Evolutionary conservation across 2,113 vertebrate genomes (phyloP).

Genomic region (Leptobrachium leishanense): DNA sequence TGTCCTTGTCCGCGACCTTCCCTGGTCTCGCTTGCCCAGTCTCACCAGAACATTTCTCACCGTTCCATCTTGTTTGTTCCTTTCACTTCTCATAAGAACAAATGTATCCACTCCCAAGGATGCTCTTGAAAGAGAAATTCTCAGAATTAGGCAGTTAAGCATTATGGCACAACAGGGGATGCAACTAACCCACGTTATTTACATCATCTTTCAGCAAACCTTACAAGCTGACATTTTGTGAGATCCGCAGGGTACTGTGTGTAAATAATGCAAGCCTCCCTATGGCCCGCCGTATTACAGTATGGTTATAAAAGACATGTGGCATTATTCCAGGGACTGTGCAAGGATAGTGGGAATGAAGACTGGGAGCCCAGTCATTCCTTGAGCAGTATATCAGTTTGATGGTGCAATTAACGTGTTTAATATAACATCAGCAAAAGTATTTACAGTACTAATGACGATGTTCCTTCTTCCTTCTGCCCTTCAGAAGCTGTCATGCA

Average conservation of each 20-base stretch:
- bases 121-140: constrained; percentile 44
- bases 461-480: constrained; percentile 45
- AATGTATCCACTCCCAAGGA: constrained; percentile 44
- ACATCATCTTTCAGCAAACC: constrained; percentile 43
- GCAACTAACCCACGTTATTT: constrained; percentile 41
- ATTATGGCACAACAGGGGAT: constrained; percentile 40
- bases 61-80: constrained; percentile 26
- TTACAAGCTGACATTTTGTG: constrained; percentile 41
- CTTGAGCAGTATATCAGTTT: constrained; percentile 5
- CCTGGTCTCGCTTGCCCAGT: constrained; percentile 22
- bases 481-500: constrained; percentile 49
- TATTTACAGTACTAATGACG: constrained; percentile 33
- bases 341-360: constrained; percentile 2
- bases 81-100: constrained; percentile 37
- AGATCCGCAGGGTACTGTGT: constrained; percentile 39
- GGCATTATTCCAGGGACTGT: constrained; percentile 6
- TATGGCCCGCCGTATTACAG: constrained; percentile 19
- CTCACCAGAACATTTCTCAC: constrained; percentile 18
- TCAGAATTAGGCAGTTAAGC: constrained; percentile 35
- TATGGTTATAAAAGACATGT: constrained; percentile 32
- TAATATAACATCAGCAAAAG: constrained; percentile 18
- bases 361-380: background rate
- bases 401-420: constrained; percentile 19
- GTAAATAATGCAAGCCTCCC: constrained; percentile 42
- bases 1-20: constrained; percentile 40